These are phyloP conservation scores for Haplochromis vanheusdeni DNA, from an alignment of 2,113 vertebrate species.

Conservation along the genomic window DNA sequence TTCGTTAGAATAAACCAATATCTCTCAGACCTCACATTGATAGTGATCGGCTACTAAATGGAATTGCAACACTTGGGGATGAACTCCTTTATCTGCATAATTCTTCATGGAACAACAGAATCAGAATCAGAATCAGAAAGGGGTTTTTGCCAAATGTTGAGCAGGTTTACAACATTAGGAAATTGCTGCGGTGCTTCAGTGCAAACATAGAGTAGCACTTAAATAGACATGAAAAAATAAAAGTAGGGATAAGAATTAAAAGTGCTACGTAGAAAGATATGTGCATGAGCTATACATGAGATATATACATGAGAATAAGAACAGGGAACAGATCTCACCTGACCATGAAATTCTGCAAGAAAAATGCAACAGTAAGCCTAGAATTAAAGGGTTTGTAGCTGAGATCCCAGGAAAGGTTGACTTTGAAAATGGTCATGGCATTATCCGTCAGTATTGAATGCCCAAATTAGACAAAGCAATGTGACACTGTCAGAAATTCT, in stretches of 20 bases:
- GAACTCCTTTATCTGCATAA: neutral
- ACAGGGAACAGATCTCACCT: neutral
- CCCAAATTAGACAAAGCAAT: rapidly evolving
- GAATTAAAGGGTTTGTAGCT: neutral
- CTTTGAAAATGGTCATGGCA: neutral
- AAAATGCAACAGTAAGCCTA: too few species aligned
- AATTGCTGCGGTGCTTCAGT: too few species aligned
- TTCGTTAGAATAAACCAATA: neutral
- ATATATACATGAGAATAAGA: too few species aligned
- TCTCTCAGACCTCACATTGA: neutral
- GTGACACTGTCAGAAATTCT: neutral
- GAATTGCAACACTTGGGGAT: neutral
- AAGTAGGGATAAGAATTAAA: too few species aligned
- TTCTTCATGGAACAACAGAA: neutral
- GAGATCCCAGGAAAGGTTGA: neutral
- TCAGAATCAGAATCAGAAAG: too few species aligned
- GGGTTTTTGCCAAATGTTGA: too few species aligned
- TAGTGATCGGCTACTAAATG: neutral
- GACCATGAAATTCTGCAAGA: neutral
- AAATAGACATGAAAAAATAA: too few species aligned
- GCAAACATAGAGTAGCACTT: too few species aligned
- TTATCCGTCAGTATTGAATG: neutral
- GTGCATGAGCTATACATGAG: too few species aligned
- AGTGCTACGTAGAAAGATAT: too few species aligned
- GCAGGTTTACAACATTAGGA: too few species aligned